Conservation (phyloP, 2,113 vertebrate species). For the Chaetops frenatus region DNA sequence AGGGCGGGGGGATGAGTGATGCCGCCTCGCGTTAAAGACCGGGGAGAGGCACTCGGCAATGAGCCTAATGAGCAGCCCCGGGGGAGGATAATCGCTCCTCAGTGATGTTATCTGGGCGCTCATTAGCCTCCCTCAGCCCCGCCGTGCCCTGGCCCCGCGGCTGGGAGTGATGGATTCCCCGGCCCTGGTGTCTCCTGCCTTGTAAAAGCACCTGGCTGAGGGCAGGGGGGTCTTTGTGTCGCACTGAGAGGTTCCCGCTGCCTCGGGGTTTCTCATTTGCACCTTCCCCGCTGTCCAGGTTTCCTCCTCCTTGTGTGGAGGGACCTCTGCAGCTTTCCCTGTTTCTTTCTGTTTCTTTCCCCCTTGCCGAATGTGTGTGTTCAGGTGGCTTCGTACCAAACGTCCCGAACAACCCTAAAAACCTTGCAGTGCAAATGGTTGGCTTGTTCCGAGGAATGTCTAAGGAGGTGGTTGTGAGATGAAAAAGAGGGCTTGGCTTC, state of each 20-base stretch:
- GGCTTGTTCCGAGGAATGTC: neutral
- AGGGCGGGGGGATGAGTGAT: neutral
- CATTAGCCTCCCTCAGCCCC: neutral
- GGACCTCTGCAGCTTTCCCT: no score
- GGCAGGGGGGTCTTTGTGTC: rapidly evolving
- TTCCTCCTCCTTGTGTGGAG: rapidly evolving
- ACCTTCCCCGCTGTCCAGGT: rapidly evolving
- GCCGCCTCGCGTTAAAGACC: neutral
- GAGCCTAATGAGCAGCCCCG: neutral
- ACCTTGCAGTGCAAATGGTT: neutral
- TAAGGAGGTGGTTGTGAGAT: neutral
- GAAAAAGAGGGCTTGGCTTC: neutral
- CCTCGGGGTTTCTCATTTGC: neutral
- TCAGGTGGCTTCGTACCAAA: neutral
- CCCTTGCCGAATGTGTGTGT: rapidly evolving
- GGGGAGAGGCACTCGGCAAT: neutral
- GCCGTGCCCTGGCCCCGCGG: rapidly evolving
- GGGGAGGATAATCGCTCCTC: neutral
- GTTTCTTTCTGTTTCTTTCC: neutral
- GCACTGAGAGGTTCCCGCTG: rapidly evolving
- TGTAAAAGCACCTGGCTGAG: neutral
- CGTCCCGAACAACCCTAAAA: neutral
- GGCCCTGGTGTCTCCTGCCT: no score
- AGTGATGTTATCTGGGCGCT: neutral
- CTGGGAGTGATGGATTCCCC: rapidly evolving